Evolutionary conservation across 2,113 vertebrate species (phyloP).

Genomic region (Sardina pilchardus): DNA sequence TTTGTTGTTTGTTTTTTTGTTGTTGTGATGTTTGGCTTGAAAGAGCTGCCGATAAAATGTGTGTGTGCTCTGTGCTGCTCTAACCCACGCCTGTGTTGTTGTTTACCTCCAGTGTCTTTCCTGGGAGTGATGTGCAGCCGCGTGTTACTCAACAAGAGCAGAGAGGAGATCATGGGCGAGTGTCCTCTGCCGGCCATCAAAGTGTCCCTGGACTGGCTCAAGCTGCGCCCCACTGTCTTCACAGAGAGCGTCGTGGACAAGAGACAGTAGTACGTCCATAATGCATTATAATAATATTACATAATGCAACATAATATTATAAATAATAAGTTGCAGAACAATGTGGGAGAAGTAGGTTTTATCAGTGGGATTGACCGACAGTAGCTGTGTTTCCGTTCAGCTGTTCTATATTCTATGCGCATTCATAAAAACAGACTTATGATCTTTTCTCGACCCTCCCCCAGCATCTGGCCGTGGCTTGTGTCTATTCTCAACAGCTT

Average conservation of each 20-base stretch:
- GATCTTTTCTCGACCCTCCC: too few relatives aligned
- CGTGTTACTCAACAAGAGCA: conserved; percentile 83
- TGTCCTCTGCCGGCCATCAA: conserved; percentile 96
- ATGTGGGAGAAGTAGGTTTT: too few relatives aligned
- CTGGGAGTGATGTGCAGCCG: conserved; percentile 92
- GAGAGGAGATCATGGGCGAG: conserved; percentile 83
- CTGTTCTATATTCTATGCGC: too few relatives aligned
- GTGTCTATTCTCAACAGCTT: conserved; percentile 96
- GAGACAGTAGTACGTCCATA: conserved; percentile 91
- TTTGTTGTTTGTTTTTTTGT: not conserved
- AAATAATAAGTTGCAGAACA: too few relatives aligned
- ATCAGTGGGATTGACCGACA: too few relatives aligned
- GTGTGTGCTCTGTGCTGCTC: not conserved
- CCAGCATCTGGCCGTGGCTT: conserved; percentile 95
- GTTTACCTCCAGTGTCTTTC: conserved; percentile 84
- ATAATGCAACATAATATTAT: too few relatives aligned
- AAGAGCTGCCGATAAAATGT: not conserved
- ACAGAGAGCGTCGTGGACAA: conserved; percentile 85
- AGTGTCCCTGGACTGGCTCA: conserved; percentile 96
- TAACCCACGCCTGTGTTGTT: not conserved
- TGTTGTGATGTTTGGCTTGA: not conserved
- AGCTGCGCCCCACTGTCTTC: conserved; percentile 86
- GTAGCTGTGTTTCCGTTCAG: too few relatives aligned
- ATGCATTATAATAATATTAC: too few relatives aligned
- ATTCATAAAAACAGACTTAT: too few relatives aligned